Base-by-base conservation (phyloP, 2,888 invertebrate genomes). In the Agriopis aurantiaria region DNA sequence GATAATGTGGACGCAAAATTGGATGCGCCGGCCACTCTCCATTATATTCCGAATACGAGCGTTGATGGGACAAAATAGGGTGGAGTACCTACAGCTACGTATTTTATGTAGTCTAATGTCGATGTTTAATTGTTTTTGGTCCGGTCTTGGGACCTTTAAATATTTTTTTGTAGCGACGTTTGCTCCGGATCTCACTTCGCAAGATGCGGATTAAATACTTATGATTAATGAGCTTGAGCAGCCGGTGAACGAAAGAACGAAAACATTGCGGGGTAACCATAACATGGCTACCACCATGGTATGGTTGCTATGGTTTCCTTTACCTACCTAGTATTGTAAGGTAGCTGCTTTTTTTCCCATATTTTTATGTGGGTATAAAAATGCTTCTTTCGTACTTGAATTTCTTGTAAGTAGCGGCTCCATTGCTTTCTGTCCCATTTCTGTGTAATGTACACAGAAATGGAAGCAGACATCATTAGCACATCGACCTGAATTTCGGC, bases 1-100 rank as follows among this genome's bases (percentile, higher is more conserved):
- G 87, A 87, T 88, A 87, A 87, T 87, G 82, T 80, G 76, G 77
- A 84, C 81, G 82, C 83, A 80, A 85, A 88, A 88, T 88, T 87
- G 85, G 84, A 85, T 87, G 86, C 84, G 83, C 78, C 75, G 77
- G 79, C 77, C 77, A 62, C 65, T 72, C 77, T 69, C 72, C 80
- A 78, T 75, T 80, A 78, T 81, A 79, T 80, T 80, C 77, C 75
- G 79, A 82, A 74, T 79, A 78, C 69, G 60, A 60, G 60, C 72
- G 76, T 69, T 74, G 72, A 61, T 59, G 45, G 58, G 65, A 74
- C 69, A 71, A 63, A 73, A 65, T 53, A 52, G 55, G 52, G 40
- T 70, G 52, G 69, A 71, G 66, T 55, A 48, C 6, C n/a, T 49
- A 14, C 4, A 48, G 33, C 33, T 33, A 33, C 33, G 33, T 33